These are phyloP conservation scores for Cosmorhoe ocellata DNA, from an alignment of 2,888 invertebrate genomes.

Conservation along the genomic window DNA sequence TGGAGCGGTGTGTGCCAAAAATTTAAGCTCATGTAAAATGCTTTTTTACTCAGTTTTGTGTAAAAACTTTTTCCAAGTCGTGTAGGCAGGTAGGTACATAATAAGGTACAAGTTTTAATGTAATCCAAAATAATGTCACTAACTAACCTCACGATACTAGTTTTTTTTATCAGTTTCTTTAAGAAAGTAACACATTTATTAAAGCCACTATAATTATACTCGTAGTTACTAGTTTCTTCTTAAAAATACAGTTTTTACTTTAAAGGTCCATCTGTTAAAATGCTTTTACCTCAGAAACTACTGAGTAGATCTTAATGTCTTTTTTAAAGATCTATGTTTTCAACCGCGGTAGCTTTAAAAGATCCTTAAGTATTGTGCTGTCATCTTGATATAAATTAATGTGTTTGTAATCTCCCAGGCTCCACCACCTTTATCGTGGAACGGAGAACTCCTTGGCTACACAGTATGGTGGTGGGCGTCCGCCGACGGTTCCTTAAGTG, in stretches of 20 bases:
- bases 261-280: not conserved
- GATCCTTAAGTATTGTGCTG: not conserved
- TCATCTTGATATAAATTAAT: not conserved
- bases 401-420: constrained; percentile 66
- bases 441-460: constrained; percentile 89
- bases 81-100: too few species aligned
- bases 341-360: not conserved
- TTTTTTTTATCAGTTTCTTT: too few species aligned
- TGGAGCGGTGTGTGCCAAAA: constrained; percentile 12
- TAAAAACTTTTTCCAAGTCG: too few species aligned
- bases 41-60: too few species aligned
- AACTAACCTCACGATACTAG: too few species aligned
- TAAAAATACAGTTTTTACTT: too few species aligned
- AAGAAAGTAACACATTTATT: too few species aligned
- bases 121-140: too few species aligned
- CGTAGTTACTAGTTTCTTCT: too few species aligned
- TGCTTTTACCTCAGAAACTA: not conserved
- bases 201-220: not conserved
- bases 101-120: too few species aligned
- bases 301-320: not conserved
- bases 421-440: constrained; percentile 86
- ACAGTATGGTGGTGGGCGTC: constrained; percentile 86
- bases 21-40: constrained; percentile 13
- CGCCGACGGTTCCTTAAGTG: constrained; percentile 65
- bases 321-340: not conserved